A percentile compares a stretch with the other conserved stretches of the same genome.
Evolutionary conservation across 2,797 vertebrate species (phyloP).

Genomic region (Cygnus olor): DNA sequence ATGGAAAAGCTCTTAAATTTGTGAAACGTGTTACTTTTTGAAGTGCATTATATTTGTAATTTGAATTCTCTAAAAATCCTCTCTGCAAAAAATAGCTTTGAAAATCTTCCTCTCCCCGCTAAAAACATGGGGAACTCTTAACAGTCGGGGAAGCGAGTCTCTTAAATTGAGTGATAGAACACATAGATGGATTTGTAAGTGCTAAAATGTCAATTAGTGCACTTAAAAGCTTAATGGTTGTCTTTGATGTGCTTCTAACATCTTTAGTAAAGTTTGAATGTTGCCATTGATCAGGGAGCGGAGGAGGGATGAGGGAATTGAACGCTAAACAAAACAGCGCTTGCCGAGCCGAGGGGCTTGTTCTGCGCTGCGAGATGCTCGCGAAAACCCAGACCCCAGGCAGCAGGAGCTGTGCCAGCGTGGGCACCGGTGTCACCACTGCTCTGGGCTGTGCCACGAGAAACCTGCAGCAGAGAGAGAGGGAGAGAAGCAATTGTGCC

Average conservation of each 20-base stretch:
- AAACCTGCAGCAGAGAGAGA: background rate
- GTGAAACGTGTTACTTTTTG: constrained; percentile 62
- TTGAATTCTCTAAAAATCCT: constrained; percentile 62
- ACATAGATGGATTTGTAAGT: constrained; percentile 60
- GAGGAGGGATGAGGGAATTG: background rate
- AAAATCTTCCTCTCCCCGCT: background rate
- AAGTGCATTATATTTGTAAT: constrained; percentile 68
- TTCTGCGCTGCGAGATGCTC: background rate
- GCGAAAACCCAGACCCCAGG: accelerated
- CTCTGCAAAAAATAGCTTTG: background rate
- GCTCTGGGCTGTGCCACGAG: accelerated
- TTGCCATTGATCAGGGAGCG: constrained; percentile 31
- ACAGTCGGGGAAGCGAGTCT: background rate
- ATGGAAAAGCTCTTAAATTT: constrained; percentile 57
- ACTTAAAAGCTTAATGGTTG: constrained; percentile 66
- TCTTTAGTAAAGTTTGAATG: constrained; percentile 52
- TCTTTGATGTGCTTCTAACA: constrained; percentile 67
- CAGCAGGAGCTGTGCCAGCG: accelerated
- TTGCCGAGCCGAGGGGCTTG: accelerated
- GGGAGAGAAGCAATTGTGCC: background rate
- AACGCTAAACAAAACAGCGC: background rate
- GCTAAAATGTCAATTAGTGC: constrained; percentile 69
- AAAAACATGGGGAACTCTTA: constrained; percentile 3
- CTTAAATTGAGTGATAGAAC: constrained; percentile 44
- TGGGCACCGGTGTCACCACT: background rate